Conservation (phyloP, 2,797 vertebrate species). For the Acropternis orthonyx region DNA sequence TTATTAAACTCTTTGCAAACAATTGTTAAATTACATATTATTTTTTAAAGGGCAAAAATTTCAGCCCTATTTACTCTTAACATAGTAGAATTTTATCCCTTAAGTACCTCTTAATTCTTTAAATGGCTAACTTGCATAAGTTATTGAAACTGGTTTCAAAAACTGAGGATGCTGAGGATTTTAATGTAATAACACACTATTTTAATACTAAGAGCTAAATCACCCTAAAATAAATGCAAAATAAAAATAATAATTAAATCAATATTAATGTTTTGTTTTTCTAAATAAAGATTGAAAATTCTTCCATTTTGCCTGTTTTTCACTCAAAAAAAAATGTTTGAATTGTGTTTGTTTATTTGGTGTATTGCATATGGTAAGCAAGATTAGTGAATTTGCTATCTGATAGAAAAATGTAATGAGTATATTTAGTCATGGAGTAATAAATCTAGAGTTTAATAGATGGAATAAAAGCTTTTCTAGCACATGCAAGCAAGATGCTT, state of each 20-base stretch:
- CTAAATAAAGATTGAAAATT: neutral
- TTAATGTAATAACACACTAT: neutral
- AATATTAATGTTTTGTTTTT: neutral
- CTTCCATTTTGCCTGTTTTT: neutral
- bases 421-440: neutral
- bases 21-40: neutral
- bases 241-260: neutral
- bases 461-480: neutral
- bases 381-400: neutral
- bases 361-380: neutral
- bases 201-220: neutral
- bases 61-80: neutral
- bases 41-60: neutral
- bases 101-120: neutral
- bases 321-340: neutral
- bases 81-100: neutral
- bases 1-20: rapidly evolving
- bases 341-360: neutral
- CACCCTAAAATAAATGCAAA: neutral
- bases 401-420: neutral
- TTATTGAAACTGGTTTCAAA: neutral
- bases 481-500: slow-evolving; percentile 9
- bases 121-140: neutral
- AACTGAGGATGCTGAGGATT: neutral
- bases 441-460: slow-evolving; percentile 41